Conservation (phyloP, 2,797 vertebrate species). For the Emydoidea blandingii region DNA sequence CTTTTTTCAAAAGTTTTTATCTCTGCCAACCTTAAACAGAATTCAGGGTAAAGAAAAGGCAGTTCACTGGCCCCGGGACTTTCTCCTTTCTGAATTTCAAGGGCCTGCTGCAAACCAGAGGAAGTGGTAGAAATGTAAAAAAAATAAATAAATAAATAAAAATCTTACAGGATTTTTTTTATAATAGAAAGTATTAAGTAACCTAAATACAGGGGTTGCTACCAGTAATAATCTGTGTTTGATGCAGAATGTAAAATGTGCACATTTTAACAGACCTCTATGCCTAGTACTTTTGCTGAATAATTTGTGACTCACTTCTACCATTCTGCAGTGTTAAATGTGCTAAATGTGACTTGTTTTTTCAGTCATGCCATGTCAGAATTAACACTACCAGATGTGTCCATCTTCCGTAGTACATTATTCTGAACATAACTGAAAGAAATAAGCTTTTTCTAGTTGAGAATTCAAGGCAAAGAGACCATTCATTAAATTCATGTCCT, state of each 20-base stretch:
- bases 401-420: neutral
- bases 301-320: conserved; percentile 18
- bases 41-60: neutral
- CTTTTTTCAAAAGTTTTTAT: conserved; percentile 26
- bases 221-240: neutral
- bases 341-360: neutral
- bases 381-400: neutral
- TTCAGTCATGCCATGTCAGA: neutral
- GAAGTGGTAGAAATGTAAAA: neutral
- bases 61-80: neutral
- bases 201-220: neutral
- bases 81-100: conserved; percentile 2
- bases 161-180: neutral
- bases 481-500: neutral
- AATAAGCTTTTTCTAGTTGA: neutral
- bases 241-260: neutral
- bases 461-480: neutral
- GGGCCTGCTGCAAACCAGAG: neutral
- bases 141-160: too few relatives aligned
- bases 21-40: neutral
- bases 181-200: neutral
- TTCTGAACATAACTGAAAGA: neutral
- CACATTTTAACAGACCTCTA: conserved; percentile 4
- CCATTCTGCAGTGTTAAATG: neutral
- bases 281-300: neutral